These are phyloP conservation scores for Lycophotia porphyrea DNA, from an alignment of 2,888 invertebrate species.

Conservation along the genomic window DNA sequence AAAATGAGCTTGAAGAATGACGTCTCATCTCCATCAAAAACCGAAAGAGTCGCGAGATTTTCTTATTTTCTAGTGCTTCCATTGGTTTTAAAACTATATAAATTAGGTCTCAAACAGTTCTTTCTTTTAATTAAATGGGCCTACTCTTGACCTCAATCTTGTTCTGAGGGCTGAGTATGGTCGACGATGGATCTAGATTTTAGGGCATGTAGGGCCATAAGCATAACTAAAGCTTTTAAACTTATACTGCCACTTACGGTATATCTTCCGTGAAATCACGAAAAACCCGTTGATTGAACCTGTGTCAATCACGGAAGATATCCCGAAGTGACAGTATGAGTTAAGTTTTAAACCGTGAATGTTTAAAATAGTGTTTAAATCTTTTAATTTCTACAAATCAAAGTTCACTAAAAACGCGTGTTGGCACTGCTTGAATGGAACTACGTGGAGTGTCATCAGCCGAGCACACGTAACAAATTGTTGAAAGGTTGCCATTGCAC, in stretches of 20 bases:
- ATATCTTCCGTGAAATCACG: too few species aligned
- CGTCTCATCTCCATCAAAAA: neutral
- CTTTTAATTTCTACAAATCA: conserved; percentile 17
- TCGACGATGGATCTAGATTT: neutral
- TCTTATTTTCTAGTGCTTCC: neutral
- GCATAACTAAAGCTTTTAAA: neutral
- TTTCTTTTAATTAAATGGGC: too few species aligned
- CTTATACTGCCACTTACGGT: too few species aligned
- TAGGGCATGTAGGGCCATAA: neutral
- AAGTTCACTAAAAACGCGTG: conserved; percentile 38
- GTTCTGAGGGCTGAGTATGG: too few species aligned
- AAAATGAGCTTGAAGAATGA: conserved; percentile 1
- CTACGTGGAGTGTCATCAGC: neutral
- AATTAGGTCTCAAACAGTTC: neutral
- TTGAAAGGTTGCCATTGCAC: conserved; percentile 44
- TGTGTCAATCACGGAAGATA: too few species aligned
- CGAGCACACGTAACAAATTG: conserved; percentile 24
- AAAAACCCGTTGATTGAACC: too few species aligned
- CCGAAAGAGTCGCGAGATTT: neutral
- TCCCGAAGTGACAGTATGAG: too few species aligned
- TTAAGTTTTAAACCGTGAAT: too few species aligned
- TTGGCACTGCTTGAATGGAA: conserved; percentile 55
- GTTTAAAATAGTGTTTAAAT: too few species aligned
- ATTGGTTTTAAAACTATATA: neutral
- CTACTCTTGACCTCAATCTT: too few species aligned